Conservation (phyloP, 1,140 invertebrate species). For the Megalonaias nervosa region DNA sequence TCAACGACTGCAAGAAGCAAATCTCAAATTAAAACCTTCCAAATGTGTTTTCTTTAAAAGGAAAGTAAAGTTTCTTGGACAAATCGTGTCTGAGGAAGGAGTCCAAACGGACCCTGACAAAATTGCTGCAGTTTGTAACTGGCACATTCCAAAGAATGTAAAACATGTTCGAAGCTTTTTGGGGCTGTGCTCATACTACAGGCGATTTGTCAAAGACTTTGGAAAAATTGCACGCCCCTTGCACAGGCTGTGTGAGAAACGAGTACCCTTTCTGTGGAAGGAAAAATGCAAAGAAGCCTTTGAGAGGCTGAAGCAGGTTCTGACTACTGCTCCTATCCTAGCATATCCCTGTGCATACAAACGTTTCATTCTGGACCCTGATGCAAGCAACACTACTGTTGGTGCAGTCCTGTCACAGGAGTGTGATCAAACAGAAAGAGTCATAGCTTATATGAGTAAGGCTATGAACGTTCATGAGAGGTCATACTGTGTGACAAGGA, state of each 20-base stretch:
- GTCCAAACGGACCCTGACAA: slow-evolving; percentile 9
- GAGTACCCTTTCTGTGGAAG: not conserved
- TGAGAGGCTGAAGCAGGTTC: slow-evolving; percentile 1
- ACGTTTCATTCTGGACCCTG: slow-evolving; percentile 47
- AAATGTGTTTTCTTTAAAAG: slow-evolving; percentile 16
- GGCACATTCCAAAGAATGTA: not conserved
- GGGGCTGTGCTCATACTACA: not conserved
- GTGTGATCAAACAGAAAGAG: slow-evolving; percentile 37
- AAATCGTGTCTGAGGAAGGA: slow-evolving; percentile 6
- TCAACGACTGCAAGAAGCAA: slow-evolving; percentile 1
- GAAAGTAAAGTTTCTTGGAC: slow-evolving; percentile 4
- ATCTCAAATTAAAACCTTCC: slow-evolving; percentile 9
- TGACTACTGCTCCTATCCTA: slow-evolving; percentile 30
- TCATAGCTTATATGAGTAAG: slow-evolving; percentile 45
- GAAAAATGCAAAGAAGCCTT: not conserved
- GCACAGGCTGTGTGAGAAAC: slow-evolving; percentile 9
- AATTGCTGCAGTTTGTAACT: not conserved
- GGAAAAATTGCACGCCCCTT: not conserved
- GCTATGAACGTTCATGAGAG: slow-evolving; percentile 62
- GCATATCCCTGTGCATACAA: slow-evolving; percentile 5
- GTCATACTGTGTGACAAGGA: slow-evolving; percentile 67
- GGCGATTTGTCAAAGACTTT: not conserved
- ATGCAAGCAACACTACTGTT: slow-evolving; percentile 45
- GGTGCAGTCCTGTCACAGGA: slow-evolving; percentile 55
- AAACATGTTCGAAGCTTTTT: slow-evolving; percentile 4